Evolutionary conservation across 2,888 invertebrate genomes (phyloP).

Genomic region (Harpalus rufipes): DNA sequence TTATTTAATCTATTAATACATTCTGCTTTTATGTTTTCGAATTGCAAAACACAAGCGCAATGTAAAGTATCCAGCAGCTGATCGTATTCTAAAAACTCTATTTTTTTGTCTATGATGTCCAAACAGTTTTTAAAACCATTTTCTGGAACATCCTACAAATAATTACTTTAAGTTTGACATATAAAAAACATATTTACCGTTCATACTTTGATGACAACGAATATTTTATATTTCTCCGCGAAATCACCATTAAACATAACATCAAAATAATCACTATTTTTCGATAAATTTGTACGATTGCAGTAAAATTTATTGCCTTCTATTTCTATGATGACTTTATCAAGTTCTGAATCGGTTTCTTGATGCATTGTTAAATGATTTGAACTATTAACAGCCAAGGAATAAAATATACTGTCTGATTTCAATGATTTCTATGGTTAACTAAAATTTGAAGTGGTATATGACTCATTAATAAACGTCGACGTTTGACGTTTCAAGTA

Average conservation of each 20-base stretch:
- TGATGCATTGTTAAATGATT: slow-evolving; percentile 17
- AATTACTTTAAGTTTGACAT: not conserved
- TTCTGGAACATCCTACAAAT: slow-evolving; percentile 75
- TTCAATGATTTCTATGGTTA: too few species aligned
- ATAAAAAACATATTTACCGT: slow-evolving; percentile 2
- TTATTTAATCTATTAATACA: slow-evolving; percentile 71
- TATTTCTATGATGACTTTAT: slow-evolving; percentile 71
- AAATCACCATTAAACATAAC: slow-evolving; percentile 77
- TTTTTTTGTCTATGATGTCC: slow-evolving; percentile 72
- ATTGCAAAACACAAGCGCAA: slow-evolving; percentile 76
- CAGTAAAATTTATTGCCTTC: slow-evolving; percentile 71
- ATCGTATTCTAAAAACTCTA: slow-evolving; percentile 71
- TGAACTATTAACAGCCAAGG: not conserved
- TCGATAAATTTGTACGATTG: slow-evolving; percentile 72
- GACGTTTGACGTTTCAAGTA: not conserved
- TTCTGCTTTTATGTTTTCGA: slow-evolving; percentile 73
- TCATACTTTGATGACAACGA: slow-evolving; percentile 75
- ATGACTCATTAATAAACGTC: too few species aligned
- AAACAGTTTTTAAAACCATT: slow-evolving; percentile 75
- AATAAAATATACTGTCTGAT: too few species aligned
- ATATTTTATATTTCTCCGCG: slow-evolving; percentile 73
- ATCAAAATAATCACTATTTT: slow-evolving; percentile 77
- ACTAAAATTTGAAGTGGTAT: too few species aligned
- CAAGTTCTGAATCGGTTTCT: slow-evolving; percentile 49
- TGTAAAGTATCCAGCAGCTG: slow-evolving; percentile 74